Conservation (phyloP, 2,797 vertebrate genomes). For the Pyrocephalus nanus region DNA sequence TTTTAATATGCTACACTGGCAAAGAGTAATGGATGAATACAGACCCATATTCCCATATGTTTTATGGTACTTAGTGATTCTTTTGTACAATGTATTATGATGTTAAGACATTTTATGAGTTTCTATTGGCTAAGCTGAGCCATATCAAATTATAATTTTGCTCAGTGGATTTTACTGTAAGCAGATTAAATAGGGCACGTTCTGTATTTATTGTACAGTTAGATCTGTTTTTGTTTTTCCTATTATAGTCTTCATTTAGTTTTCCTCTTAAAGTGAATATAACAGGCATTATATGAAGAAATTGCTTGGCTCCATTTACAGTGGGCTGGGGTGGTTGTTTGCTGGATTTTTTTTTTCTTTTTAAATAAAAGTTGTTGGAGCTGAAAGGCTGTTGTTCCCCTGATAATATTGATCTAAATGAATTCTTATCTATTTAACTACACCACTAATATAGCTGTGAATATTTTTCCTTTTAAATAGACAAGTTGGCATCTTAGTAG, state of each 20-base stretch:
- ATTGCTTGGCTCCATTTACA: conserved; percentile 5
- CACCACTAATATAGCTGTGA: background rate
- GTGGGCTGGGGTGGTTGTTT: background rate
- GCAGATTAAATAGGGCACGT: conserved; percentile 75
- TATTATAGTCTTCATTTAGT: conserved; percentile 61
- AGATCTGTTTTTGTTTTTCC: conserved; percentile 61
- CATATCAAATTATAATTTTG: conserved; percentile 80
- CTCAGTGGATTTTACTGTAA: conserved; percentile 79
- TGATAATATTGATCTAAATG: conserved; percentile 14
- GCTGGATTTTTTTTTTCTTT: background rate
- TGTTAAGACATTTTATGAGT: conserved; percentile 77
- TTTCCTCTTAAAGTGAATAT: conserved; percentile 53
- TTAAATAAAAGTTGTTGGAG: conserved; percentile 20
- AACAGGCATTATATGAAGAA: conserved; percentile 25
- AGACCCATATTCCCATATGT: conserved; percentile 76
- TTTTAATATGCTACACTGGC: conserved; percentile 78
- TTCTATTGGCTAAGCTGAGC: conserved; percentile 77
- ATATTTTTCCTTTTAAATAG: conserved; percentile 34
- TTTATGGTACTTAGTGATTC: conserved; percentile 76
- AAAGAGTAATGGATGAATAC: conserved; percentile 74
- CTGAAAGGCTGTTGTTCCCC: conserved; percentile 35
- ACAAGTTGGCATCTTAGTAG: background rate
- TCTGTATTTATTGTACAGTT: conserved; percentile 65
- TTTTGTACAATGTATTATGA: conserved; percentile 76
- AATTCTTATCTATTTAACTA: conserved; percentile 45